These are phyloP conservation scores for Tetragonula carbonaria DNA, from an alignment of 2,888 invertebrate species.

Conservation along the genomic window DNA sequence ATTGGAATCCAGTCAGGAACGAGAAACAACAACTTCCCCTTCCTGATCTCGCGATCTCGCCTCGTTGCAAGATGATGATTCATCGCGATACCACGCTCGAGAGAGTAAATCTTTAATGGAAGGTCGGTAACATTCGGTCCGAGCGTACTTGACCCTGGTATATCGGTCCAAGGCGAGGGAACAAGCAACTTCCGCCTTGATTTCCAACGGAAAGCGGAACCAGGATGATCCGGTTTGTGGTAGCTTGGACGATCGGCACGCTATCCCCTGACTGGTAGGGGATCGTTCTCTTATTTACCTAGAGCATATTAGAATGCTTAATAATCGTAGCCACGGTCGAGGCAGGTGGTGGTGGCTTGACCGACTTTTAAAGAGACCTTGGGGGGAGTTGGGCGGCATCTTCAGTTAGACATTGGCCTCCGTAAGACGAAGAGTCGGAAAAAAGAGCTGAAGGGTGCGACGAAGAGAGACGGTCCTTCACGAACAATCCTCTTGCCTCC, in stretches of 20 bases:
- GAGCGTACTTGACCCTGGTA: constrained; percentile 50
- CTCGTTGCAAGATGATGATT: constrained; percentile 45
- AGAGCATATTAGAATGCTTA: constrained; percentile 80
- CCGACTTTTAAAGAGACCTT: constrained; percentile 81
- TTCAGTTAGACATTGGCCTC: constrained; percentile 83
- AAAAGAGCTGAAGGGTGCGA: constrained; percentile 80
- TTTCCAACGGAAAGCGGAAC: constrained; percentile 26
- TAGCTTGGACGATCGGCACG: neutral
- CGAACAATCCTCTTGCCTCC: constrained; percentile 38
- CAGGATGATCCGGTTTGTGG: constrained; percentile 1
- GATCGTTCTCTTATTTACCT: constrained; percentile 67
- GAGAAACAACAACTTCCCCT: neutral
- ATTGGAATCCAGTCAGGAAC: neutral
- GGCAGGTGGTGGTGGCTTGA: constrained; percentile 79
- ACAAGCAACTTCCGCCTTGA: constrained; percentile 35
- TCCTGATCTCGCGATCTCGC: neutral
- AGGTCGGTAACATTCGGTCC: constrained; percentile 28
- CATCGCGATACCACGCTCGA: constrained; percentile 19
- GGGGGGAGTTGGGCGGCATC: constrained; percentile 81
- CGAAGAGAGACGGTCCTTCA: constrained; percentile 60
- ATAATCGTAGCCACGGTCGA: constrained; percentile 76
- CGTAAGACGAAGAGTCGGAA: constrained; percentile 82
- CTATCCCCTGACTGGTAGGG: constrained; percentile 44
- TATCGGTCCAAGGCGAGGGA: constrained; percentile 50
- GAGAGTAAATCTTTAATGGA: constrained; percentile 45